phyloP scores from a whole-genome alignment of 2,888 invertebrate genomes.

The Dinocampus coccinellae region DNA sequence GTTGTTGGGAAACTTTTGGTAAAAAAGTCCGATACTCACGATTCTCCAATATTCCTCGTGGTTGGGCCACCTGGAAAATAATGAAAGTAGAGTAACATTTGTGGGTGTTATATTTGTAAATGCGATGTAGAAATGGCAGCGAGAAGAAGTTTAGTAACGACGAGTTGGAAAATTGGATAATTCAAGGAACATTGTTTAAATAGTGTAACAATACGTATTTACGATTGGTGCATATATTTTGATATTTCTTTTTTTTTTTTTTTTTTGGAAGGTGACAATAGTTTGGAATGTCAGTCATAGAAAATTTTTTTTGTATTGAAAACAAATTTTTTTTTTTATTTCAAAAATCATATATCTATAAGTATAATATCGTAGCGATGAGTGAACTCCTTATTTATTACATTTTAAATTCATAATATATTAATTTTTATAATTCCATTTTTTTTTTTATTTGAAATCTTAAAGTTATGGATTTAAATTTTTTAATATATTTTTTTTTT shows the following conservation, averaged over 20 bases:
- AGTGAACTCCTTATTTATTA: conserved; percentile 67
- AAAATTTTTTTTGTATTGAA: conserved; percentile 55
- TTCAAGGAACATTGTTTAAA: neutral
- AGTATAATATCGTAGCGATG: conserved; percentile 67
- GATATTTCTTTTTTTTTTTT: neutral
- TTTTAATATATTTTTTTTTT: conserved; percentile 6
- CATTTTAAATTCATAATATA: conserved; percentile 66
- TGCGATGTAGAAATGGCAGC: neutral
- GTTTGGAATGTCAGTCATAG: conserved; percentile 38
- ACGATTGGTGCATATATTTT: neutral
- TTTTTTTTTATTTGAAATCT: conserved; percentile 58
- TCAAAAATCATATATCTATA: conserved; percentile 67
- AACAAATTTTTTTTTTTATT: conserved; percentile 65
- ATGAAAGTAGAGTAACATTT: conserved; percentile 27
- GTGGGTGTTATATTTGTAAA: conserved; percentile 3
- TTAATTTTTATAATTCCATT: conserved; percentile 56
- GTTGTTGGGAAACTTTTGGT: conserved; percentile 27
- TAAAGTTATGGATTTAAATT: conserved; percentile 55
- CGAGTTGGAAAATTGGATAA: neutral
- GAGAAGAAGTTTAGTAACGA: conserved; percentile 1
- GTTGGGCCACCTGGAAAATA: conserved; percentile 61
- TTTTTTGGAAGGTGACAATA: neutral
- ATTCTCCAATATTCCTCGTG: conserved; percentile 63
- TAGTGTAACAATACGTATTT: neutral
- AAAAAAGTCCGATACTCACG: conserved; percentile 61